Evolutionary conservation across 2,113 vertebrate species (phyloP), one percentile per base, ranked within the genome.

Genomic region (Triplophysa tibetana): DNA sequence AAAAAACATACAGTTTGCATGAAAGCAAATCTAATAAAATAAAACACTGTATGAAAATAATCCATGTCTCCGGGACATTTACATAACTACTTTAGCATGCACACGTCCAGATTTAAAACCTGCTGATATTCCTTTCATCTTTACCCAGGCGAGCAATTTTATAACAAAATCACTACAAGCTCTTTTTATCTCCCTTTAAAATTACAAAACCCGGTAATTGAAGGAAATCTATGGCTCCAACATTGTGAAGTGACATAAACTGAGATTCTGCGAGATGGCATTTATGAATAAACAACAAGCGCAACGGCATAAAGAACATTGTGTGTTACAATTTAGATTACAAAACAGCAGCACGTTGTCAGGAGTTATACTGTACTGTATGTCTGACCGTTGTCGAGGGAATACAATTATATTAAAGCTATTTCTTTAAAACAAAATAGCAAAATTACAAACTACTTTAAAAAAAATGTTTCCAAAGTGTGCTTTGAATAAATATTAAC

Each of bases 221-320:
- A 61, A 74, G 56, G 21, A 62, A 62, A 62, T 62, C 58, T 75
- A 75, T 45, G 38, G 21, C 23, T 62, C 14, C 6, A 48, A 61
- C n/a, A 24, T 41, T 26, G 17, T 14, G 9, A 75, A 75, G 21
- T 26, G 72, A 26, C 58, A 75, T 60, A 62, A 62, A 62, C 21
- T 19, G n/a, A 17, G 14, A 74, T 74, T 60, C 29, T 23, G 11
- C 19, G 38, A 9, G 52, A 60, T 14, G 50, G 7, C n/a, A 0
- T 73, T 73, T 21, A 56, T 72, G 56, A 72, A 43, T 73, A 73
- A 73, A 24, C 54, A 4, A 12, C 52, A 73, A 60, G 70, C 13
- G 19, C 70, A 43, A 17, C 29, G 5, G 38, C 38, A 75, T 4
- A 26, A 16, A 48, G 41, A 14, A 48, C 24, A 63, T 45, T 48